Base-by-base conservation (phyloP, 2,113 vertebrate species). In the Triplophysa dalaica region DNA sequence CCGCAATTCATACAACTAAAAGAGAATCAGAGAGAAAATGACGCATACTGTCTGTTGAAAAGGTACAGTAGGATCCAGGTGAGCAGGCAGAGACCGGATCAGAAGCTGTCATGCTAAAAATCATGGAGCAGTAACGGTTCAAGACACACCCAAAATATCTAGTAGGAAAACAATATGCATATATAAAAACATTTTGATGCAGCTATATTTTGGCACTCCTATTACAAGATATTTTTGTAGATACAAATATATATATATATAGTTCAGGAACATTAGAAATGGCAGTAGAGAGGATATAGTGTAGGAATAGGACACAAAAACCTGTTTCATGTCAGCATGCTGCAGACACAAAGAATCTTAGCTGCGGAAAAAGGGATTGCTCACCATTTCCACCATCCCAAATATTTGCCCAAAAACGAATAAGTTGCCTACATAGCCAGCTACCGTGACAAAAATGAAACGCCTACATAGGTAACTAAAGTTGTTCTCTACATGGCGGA, bases 161-260 rank as follows among this genome's bases (percentile, higher is more conserved):
- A 74, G 56, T 78, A 69, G 14, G 82, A 83, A 86, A 83, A 68
- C 29, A 66, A 76, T 72, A 78, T 72, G 81, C 69, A 78, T 77
- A 75, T 77, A 75, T 83, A 86, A 88, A 91, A 75, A 88, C 81
- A 16, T 70, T 81, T 82, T 80, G 60, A 81, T 85, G 82, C 84
- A 87, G 82, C 79, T 86, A 79, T 83, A 86, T 87, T 91, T 92
- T 93, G 92, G 92, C 92, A 91, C 91, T 89, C 79, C 64, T 86
- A 89, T 88, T 85, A 90, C 86, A 85, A 89, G 80, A 82, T 69
- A 89, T 83, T 3, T 80, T 88, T 82, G 77, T 66, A 50, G 70
- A 76, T 68, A 68, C 89, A 85, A 87, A 90, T 77, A 91, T 89
- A 90, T 88, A 90, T 81, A 78, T 70, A 61, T 86, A 79, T 87